Evolutionary conservation across 2,113 vertebrate genomes (phyloP).

Genomic region (Chinchilla lanigera): DNA sequence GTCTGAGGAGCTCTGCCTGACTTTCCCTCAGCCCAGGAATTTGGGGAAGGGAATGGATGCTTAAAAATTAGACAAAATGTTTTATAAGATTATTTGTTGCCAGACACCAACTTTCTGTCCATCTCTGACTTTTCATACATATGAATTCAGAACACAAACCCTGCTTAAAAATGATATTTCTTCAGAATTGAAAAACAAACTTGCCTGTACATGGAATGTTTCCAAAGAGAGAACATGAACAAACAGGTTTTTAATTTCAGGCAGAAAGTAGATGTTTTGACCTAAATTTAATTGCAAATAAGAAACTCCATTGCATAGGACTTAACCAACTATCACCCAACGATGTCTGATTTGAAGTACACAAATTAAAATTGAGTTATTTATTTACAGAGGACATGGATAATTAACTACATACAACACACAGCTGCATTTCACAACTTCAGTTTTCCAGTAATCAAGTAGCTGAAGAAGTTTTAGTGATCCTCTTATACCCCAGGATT

Average conservation of each 20-base stretch:
- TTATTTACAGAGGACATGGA: slow-evolving; percentile 42
- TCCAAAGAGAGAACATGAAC: slow-evolving; percentile 82
- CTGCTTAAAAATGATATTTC: slow-evolving; percentile 82
- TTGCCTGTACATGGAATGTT: slow-evolving; percentile 80
- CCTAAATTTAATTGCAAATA: slow-evolving; percentile 82
- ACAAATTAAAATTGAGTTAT: slow-evolving; percentile 50
- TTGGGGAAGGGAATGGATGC: neutral
- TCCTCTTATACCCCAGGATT: slow-evolving; percentile 46
- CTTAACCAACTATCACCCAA: slow-evolving; percentile 62
- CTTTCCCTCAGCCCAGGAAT: neutral
- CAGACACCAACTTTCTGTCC: slow-evolving; percentile 60
- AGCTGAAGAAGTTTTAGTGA: slow-evolving; percentile 53
- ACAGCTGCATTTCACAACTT: slow-evolving; percentile 31
- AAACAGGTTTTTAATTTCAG: slow-evolving; percentile 83
- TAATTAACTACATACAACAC: slow-evolving; percentile 52
- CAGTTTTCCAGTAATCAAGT: slow-evolving; percentile 70
- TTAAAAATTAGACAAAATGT: slow-evolving; percentile 28
- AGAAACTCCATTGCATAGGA: slow-evolving; percentile 73
- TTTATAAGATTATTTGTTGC: slow-evolving; percentile 61
- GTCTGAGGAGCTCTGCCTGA: slow-evolving; percentile 48
- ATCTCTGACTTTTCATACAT: slow-evolving; percentile 82
- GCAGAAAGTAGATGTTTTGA: slow-evolving; percentile 81
- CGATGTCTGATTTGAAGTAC: slow-evolving; percentile 72
- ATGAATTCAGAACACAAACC: slow-evolving; percentile 82
- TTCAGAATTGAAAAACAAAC: slow-evolving; percentile 80